A percentile compares a stretch with the other conserved stretches of the same genome.
Conservation (phyloP, 2,888 invertebrate genomes). For the Acronicta leporina region DNA sequence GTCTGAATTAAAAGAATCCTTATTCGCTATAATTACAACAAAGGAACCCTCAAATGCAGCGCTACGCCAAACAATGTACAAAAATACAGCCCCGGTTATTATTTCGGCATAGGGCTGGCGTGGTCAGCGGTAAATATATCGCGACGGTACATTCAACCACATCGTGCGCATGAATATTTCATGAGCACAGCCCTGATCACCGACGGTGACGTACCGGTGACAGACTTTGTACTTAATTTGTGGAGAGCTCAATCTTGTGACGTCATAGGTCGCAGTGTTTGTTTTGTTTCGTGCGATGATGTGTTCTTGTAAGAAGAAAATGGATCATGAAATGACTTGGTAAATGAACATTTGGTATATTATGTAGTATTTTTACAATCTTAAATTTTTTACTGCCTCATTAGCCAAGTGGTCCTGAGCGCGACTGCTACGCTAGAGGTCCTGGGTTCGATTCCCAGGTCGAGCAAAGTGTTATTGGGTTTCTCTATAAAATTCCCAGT, state of each 20-base stretch:
- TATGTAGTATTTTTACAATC: too few relatives aligned
- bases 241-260: slow-evolving; percentile 70
- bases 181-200: slow-evolving; percentile 74
- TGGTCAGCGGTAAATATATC: slow-evolving; percentile 78
- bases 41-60: slow-evolving; percentile 52
- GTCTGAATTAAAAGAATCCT: slow-evolving; percentile 26
- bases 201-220: slow-evolving; percentile 60
- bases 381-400: too few relatives aligned
- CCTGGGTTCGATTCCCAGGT: too few relatives aligned
- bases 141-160: slow-evolving; percentile 63
- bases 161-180: slow-evolving; percentile 78
- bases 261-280: slow-evolving; percentile 53
- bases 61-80: slow-evolving; percentile 35
- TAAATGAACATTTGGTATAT: not conserved
- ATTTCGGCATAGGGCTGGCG: slow-evolving; percentile 65
- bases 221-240: slow-evolving; percentile 72
- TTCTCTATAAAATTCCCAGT: too few relatives aligned
- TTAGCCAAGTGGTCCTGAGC: too few relatives aligned
- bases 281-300: slow-evolving; percentile 54
- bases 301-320: slow-evolving; percentile 8
- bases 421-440: too few relatives aligned
- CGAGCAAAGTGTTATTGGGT: too few relatives aligned
- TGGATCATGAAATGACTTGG: slow-evolving; percentile 14
- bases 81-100: slow-evolving; percentile 60
- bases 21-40: slow-evolving; percentile 42